Conservation (phyloP, 2,888 invertebrate species). For the Scaptodrosophila latifasciaeformis region DNA sequence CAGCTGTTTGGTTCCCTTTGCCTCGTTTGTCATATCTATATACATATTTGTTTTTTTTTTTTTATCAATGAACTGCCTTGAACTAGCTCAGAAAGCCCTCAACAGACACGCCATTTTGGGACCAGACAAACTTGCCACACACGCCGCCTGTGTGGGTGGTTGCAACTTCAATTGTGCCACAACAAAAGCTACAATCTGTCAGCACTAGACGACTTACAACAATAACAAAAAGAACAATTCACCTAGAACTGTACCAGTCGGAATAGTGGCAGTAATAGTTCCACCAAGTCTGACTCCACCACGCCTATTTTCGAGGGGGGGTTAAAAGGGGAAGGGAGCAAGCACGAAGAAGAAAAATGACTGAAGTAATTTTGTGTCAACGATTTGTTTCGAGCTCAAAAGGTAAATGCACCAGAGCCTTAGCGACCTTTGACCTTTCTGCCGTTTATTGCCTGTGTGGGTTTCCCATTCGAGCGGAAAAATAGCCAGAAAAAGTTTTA, state of each 20-base stretch:
- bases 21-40: too few relatives aligned
- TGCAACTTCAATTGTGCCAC: conserved; percentile 21
- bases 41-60: neutral
- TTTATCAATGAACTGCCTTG: conserved; percentile 57
- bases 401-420: conserved; percentile 54
- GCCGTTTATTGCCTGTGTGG: too few relatives aligned
- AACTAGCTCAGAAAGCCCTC: conserved; percentile 26
- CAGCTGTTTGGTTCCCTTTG: too few relatives aligned
- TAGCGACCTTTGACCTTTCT: conserved; percentile 59
- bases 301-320: too few relatives aligned
- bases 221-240: conserved; percentile 16
- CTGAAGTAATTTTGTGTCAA: conserved; percentile 42
- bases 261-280: too few relatives aligned
- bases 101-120: conserved; percentile 8
- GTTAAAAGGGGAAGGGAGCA: too few relatives aligned
- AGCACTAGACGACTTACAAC: neutral
- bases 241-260: conserved; percentile 25
- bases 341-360: neutral
- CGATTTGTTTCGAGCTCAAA: conserved; percentile 38
- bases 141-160: neutral
- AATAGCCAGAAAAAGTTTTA: conserved; percentile 49
- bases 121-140: conserved; percentile 4
- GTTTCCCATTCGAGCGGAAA: conserved; percentile 49
- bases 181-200: conserved; percentile 13
- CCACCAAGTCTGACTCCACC: neutral